Evolutionary conservation across 1,140 invertebrate species (phyloP).

Genomic region (Formica selysi): DNA sequence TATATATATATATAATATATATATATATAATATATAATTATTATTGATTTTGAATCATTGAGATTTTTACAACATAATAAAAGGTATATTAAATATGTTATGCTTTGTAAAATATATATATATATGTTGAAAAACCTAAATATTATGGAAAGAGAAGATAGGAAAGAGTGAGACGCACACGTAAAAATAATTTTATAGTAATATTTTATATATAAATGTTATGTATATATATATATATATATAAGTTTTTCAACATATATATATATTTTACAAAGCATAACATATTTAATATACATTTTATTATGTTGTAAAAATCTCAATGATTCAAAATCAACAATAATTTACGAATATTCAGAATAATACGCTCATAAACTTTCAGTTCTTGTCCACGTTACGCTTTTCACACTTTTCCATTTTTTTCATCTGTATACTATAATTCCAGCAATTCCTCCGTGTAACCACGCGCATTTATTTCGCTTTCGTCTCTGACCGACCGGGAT

Average conservation of each 20-base stretch:
- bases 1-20: no score
- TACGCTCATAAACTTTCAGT: constrained; percentile 26
- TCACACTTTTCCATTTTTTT: not conserved
- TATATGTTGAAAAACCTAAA: no score
- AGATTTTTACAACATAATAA: no score
- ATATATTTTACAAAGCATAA: not conserved
- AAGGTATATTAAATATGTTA: no score
- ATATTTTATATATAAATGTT: no score
- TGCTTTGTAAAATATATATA: no score
- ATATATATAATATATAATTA: no score
- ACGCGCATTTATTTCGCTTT: constrained; percentile 41
- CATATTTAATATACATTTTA: not conserved
- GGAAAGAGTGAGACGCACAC: no score
- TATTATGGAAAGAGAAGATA: no score
- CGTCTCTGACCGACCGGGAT: constrained; percentile 34
- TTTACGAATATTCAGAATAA: constrained; percentile 15
- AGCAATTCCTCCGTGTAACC: constrained; percentile 31
- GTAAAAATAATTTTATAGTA: no score
- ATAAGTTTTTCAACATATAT: no score
- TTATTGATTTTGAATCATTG: no score
- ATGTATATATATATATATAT: not conserved
- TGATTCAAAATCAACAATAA: constrained; percentile 24
- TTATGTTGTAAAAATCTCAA: not conserved
- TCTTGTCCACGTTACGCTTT: constrained; percentile 12
- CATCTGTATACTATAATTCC: constrained; percentile 20